Base-by-base conservation (phyloP, 2,888 invertebrate species). In the Mesorhabditis belari region DNA sequence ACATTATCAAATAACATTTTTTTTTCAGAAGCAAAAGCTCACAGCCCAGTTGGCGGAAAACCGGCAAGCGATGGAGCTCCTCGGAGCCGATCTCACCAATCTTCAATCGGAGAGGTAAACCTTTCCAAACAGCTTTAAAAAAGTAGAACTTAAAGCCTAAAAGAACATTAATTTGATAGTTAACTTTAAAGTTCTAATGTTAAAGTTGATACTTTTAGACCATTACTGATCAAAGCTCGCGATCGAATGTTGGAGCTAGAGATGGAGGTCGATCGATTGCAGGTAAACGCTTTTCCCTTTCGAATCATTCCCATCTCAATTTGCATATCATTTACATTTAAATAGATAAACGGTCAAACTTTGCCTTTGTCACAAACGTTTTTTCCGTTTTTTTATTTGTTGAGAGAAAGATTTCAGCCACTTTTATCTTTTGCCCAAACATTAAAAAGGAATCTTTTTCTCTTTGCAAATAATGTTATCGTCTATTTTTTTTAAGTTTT, bases 121-220 rank as follows among this genome's bases (percentile, higher is more conserved):
- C 19, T 19, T 26, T 17, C 28, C 57, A 3, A 17, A 5, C 5
- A 4, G 26, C 26, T 17, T 21, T 21, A 49, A 44, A 62, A 21
- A 55, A 60, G 23, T 28, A 60, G 35, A 53, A 19, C 27, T 55
- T 5, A 52, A 25, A 29, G 28, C 29, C 4, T 28, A 28, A n/a
- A 53, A 58, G 19, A 5, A 17, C 50, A 17, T 49, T 5, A 29
- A 28, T 24, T n/a, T n/a, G n/a, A n/a, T n/a, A n/a, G n/a, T n/a
- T n/a, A n/a, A n/a, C 17, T 29, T 35, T 35, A 17, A 17, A 35
- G 44, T n/a, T 35, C 44, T 9, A 17, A 35, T 35, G 1, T 35
- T 17, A 9, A 35, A 35, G n/a, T 35, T 9, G n/a, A 17, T 9
- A 9, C n/a, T 35, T 35, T 35, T n/a, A 35, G 44, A 17, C 44